Conservation (phyloP, 2,797 vertebrate genomes). For the Trachops cirrhosus region DNA sequence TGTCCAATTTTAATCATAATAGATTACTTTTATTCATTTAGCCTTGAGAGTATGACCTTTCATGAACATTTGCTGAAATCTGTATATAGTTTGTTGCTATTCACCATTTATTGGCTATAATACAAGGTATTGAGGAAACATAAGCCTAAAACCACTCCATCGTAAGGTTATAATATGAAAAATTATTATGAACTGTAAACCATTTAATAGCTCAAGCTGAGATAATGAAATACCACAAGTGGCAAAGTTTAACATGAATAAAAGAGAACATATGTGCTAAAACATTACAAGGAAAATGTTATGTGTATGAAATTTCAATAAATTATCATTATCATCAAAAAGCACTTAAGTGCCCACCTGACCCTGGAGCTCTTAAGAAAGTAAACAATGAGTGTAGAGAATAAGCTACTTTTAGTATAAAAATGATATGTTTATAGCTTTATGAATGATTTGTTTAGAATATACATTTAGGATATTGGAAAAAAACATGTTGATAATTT, state of each 20-base stretch:
- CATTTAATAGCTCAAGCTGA: slow-evolving; percentile 25
- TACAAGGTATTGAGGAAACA: not conserved
- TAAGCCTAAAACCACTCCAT: not conserved
- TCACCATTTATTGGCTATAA: slow-evolving; percentile 20
- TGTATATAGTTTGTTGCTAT: not conserved
- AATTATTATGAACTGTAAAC: slow-evolving; percentile 6
- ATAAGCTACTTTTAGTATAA: slow-evolving; percentile 23
- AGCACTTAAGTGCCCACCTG: slow-evolving; percentile 31
- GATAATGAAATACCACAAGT: slow-evolving; percentile 44
- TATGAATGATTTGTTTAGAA: slow-evolving; percentile 38
- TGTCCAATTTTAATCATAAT: slow-evolving; percentile 38
- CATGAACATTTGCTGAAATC: slow-evolving; percentile 20
- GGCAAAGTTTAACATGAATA: slow-evolving; percentile 46
- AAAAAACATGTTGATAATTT: slow-evolving; percentile 8
- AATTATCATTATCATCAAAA: slow-evolving; percentile 52
- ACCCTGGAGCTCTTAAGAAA: slow-evolving; percentile 41
- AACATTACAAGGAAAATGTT: slow-evolving; percentile 25
- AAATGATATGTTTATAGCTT: slow-evolving; percentile 14
- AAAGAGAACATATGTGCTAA: slow-evolving; percentile 39
- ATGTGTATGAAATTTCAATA: slow-evolving; percentile 54
- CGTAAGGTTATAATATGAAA: slow-evolving; percentile 17
- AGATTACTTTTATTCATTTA: slow-evolving; percentile 13
- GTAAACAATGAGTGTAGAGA: slow-evolving; percentile 43
- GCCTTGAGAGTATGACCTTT: not conserved
- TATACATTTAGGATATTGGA: slow-evolving; percentile 19